Base-by-base conservation (phyloP, 2,888 invertebrate genomes). In the Oegoconia quadripuncta region DNA sequence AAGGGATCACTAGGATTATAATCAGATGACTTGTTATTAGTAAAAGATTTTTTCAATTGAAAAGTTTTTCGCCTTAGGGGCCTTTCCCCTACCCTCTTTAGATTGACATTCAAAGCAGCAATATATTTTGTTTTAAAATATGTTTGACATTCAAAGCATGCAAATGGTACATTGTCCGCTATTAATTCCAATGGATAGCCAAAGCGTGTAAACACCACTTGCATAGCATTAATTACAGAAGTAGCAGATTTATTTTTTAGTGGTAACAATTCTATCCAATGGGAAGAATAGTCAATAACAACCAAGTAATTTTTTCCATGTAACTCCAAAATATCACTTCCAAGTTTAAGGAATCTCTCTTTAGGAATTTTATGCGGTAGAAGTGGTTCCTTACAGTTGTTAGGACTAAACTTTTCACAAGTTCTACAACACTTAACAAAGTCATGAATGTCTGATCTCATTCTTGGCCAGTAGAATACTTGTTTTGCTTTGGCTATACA, bases 361-460 rank as follows among this genome's bases (percentile, higher is more conserved):
- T 40, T 42, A 15, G 37, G 39, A 14, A 44, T 32, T 33, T 41
- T 41, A 12, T 44, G 44, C 3, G 35, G 33, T 11, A 38, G 14
- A 3, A 44, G 17, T n/a, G 34, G 30, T 18, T 41, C 38, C 17
- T 33, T 7, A 18, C 8, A 23, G 20, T 41, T 44, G 1, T 9
- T 13, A 23, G 35, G 32, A 18, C 40, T 40, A 34, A 22, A 44
- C 30, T 44, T 44, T 11, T 44, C 43, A 40, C 40, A 44, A 8
- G 40, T 37, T 22, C 40, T 23, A 31, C 43, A 44, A 9, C 31
- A 6, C 16, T 8, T 3, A 20, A 40, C 33, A 30, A 23, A 44
- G 1, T 34, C 20, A 5, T 31, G 14, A 27, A 44, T 31, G n/a
- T 34, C 34, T 9, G 16, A 8, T 29, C 26, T 20, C 25, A 38